phyloP scores from a whole-genome alignment of 2,888 invertebrate species.

The Nesidiocoris tenuis region DNA sequence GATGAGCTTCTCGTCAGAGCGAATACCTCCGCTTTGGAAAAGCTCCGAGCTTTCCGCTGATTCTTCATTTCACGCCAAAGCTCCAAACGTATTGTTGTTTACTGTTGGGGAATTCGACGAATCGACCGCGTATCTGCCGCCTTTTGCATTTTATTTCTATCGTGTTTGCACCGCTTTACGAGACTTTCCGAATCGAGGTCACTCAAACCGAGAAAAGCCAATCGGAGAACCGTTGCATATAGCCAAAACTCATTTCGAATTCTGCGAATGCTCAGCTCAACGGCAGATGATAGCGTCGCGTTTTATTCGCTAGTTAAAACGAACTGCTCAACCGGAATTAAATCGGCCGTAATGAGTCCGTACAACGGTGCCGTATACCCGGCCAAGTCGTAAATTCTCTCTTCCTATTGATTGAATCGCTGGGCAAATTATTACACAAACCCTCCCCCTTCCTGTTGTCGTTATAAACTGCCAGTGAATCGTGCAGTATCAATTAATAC shows the following conservation, averaged over 20 bases:
- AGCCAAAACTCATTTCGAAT: too few species aligned
- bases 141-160: not conserved
- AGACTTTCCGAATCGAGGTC: not conserved
- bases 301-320: not conserved
- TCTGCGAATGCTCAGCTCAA: too few species aligned
- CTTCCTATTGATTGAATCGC: not conserved
- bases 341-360: not conserved
- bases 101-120: not conserved
- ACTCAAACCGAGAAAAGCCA: too few species aligned
- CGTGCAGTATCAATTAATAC: too few species aligned
- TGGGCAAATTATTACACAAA: too few species aligned
- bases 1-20: not conserved
- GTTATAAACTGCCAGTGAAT: too few species aligned
- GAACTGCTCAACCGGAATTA: not conserved
- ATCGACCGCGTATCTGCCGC: not conserved
- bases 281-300: not conserved
- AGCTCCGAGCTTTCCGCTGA: not conserved
- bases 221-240: too few species aligned
- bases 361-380: not conserved
- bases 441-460: too few species aligned
- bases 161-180: not conserved
- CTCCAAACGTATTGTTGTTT: not conserved
- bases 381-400: not conserved
- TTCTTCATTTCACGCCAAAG: not conserved
- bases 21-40: not conserved